Base-by-base conservation (phyloP, 2,113 vertebrate species). In the Ceyx cyanopectus region DNA sequence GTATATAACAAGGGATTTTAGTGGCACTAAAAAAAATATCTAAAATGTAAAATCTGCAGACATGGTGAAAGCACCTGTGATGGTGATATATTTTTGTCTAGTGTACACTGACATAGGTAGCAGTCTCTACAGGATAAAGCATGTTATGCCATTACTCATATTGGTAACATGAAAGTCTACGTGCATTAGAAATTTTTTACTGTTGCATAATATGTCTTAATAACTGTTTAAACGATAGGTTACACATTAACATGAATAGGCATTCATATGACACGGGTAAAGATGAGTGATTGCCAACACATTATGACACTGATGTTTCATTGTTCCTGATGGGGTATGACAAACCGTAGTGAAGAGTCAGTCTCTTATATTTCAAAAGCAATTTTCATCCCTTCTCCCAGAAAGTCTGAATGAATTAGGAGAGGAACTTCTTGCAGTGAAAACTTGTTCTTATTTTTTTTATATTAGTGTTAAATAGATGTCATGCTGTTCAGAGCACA, bases 391-490 rank as follows among this genome's bases (percentile, higher is more conserved):
- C 48, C 37, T 82, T 83, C 67, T 72, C 68, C 45, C 61, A 66
- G 50, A 81, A 90, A 54, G 23, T 65, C 73, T 93, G 89, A 70
- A 88, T 48, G 43, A 91, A 86, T 78, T 79, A 93, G 18, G 23
- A 89, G 61, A 66, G 50, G 46, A 92, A 89, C 6, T 12, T 82
- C 87, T 82, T 30, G 29, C 76, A 88, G 75, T 70, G 82, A 93
- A 68, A 89, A 83, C 34, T 92, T 81, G 51, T 81, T 87, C 68
- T 92, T 84, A 58, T 78, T 94, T 95, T 90, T 73, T 54, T 81
- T 85, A 21, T 53, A 57, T 85, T 94, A 78, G 15, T 50, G 40
- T 82, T 63, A 57, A 82, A 75, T 73, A 81, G 46, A 34, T 61
- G 73, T 84, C 90, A 82, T 90, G 85, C 88, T 91, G 76, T 43